A percentile compares a stretch with the other conserved stretches of the same genome.
Evolutionary conservation across 2,888 invertebrate species (phyloP).

Genomic region (Heliconius charithonia): DNA sequence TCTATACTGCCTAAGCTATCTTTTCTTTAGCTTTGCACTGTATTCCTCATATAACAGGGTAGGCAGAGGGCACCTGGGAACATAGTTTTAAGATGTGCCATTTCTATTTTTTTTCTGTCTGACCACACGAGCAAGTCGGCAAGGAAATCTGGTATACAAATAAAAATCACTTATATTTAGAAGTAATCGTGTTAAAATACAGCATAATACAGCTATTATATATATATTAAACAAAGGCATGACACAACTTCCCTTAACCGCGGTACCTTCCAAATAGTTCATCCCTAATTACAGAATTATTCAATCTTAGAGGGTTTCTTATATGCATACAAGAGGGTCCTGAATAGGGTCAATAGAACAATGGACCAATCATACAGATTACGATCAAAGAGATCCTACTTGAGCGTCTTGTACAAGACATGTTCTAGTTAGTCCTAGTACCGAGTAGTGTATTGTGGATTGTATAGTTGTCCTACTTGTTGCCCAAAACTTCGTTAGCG

Average conservation of each 20-base stretch:
- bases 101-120: too few relatives aligned
- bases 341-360: conserved; percentile 16
- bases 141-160: too few relatives aligned
- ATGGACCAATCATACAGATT: conserved; percentile 5
- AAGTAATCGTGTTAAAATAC: background rate
- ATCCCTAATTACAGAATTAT: background rate
- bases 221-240: background rate
- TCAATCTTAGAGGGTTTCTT: background rate
- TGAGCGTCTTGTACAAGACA: background rate
- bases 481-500: too few relatives aligned
- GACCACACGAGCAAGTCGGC: too few relatives aligned
- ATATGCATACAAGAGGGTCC: background rate
- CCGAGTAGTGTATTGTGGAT: background rate
- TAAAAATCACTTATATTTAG: background rate
- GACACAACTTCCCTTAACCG: background rate
- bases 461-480: too few relatives aligned
- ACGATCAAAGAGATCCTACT: background rate
- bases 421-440: background rate
- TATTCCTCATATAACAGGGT: background rate
- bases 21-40: background rate
- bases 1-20: too few relatives aligned
- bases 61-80: too few relatives aligned
- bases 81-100: too few relatives aligned
- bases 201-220: background rate
- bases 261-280: background rate